A percentile compares a stretch with the other conserved stretches of the same genome.
These are phyloP conservation scores for Epinephelus coioides DNA, from an alignment of 2,797 vertebrate genomes.

Conservation along the genomic window DNA sequence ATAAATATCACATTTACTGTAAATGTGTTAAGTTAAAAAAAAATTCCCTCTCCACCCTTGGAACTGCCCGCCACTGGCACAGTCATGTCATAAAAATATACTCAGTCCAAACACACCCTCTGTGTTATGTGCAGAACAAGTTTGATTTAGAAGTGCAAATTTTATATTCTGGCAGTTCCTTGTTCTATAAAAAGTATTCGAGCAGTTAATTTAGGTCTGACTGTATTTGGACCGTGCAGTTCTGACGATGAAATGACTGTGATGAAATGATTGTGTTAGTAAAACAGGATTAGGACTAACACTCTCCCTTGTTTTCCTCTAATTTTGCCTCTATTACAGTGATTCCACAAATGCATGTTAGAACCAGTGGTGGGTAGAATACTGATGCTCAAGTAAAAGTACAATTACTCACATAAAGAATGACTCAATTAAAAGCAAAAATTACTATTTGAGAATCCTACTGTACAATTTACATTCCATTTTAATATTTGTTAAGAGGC, in stretches of 20 bases:
- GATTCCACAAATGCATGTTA: background rate
- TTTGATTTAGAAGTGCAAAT: slow-evolving; percentile 42
- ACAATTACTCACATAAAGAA: too few relatives aligned
- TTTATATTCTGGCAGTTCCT: slow-evolving; percentile 30
- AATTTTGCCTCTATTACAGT: slow-evolving; percentile 1
- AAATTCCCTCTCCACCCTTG: slow-evolving; percentile 18
- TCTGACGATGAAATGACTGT: slow-evolving; percentile 18
- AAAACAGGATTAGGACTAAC: background rate
- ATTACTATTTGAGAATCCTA: too few relatives aligned
- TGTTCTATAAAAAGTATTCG: slow-evolving; percentile 18
- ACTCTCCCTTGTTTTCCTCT: background rate
- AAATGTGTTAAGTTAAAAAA: slow-evolving; percentile 18
- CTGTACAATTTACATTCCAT: too few relatives aligned
- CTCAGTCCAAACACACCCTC: slow-evolving; percentile 31
- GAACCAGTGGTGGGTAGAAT: too few relatives aligned
- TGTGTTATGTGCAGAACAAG: slow-evolving; percentile 15
- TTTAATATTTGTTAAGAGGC: too few relatives aligned
- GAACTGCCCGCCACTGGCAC: slow-evolving; percentile 15
- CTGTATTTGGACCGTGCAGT: background rate
- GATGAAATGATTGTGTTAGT: background rate
- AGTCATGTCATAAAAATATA: slow-evolving; percentile 36
- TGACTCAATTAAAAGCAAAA: too few relatives aligned
- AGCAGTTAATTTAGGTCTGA: slow-evolving; percentile 18
- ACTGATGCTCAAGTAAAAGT: too few relatives aligned
- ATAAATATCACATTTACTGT: slow-evolving; percentile 41